Percentiles rank a stretch among this genome's conserved stretches.
phyloP scores from a whole-genome alignment of 2,113 vertebrate species.

The Nerophis ophidion region DNA sequence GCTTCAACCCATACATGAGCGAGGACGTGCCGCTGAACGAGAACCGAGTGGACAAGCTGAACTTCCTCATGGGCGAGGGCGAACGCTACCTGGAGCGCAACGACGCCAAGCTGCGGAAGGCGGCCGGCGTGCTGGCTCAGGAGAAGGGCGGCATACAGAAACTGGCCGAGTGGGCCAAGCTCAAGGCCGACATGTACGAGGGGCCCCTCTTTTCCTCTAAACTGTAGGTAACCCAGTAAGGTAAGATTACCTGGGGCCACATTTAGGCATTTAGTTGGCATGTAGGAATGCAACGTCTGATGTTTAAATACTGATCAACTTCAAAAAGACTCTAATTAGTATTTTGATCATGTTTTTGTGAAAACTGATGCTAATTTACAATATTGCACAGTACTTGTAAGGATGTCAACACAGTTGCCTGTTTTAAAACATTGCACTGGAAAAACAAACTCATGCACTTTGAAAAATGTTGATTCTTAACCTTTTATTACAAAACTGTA shows the following conservation, averaged over 20 bases:
- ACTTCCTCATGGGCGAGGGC: constrained; percentile 82
- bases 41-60: constrained; percentile 84
- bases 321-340: neutral
- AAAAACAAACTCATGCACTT: constrained; percentile 27
- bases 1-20: constrained; percentile 91
- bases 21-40: constrained; percentile 92
- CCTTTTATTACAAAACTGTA: constrained; percentile 13
- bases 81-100: constrained; percentile 86
- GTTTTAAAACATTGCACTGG: constrained; percentile 29
- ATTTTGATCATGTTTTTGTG: constrained; percentile 7
- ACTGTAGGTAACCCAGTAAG: constrained; percentile 59
- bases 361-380: neutral
- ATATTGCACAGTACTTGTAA: constrained; percentile 14
- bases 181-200: constrained; percentile 90
- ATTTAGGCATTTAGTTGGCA: neutral
- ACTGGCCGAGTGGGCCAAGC: constrained; percentile 83
- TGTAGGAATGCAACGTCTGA: neutral
- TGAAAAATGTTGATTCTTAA: constrained; percentile 32
- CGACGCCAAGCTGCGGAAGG: constrained; percentile 85
- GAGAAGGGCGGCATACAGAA: constrained; percentile 84
- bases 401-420: constrained; percentile 18
- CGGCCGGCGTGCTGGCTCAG: constrained; percentile 79
- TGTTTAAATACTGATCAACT: constrained; percentile 2
- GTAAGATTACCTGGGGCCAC: neutral
- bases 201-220: constrained; percentile 83